Evolutionary conservation across 2,888 invertebrate genomes (phyloP), one percentile per base, ranked within the genome.

Genomic region (Oxycera nigricornis): DNA sequence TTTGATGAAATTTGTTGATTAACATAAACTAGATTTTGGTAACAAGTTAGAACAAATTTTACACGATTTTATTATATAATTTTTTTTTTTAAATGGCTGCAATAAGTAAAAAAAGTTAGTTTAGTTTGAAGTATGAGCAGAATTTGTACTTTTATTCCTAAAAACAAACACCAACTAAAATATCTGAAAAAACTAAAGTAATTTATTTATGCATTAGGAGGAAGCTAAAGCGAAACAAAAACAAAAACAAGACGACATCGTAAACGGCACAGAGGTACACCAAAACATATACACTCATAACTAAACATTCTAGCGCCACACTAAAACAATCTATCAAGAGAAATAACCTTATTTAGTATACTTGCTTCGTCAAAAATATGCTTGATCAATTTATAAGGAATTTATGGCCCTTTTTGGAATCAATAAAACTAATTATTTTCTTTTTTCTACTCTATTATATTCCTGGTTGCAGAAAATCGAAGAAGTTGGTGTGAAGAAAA

Each of bases 381-480:
- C 11, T 35, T 11, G 6, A 35, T 7, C 35, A 35, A 7, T 35
- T 35, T 35, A 11, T 11, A 35, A 35, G 6, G 17, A 46, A 11
- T 14, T 46, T 17, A 46, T 14, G 2, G 11, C 46, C 46, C 11
- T 46, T 46, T 14, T 3, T 46, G 46, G 3, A 46, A 46, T 14
- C 6, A 46, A 35, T 7, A 46, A 3, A 46, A 46, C 46, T 46
- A 46, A 46, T 14, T 35, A 35, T 35, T 35, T 35, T 35, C 35
- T 35, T 35, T 55, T 55, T 55, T 55, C 24, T 55, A 9, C 39
- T 1, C 7, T 39, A 9, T 39, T 1, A 39, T 20, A 20, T 55
- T 22, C 55, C 24, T 9, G 14, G 1, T 24, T 57, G 50, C 76
- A 73, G 76, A 78, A 75, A 74, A 73, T 75, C 62, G 78, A 76